Conservation (phyloP, 2,113 vertebrate genomes). For the Phalacrocorax pelagicus region DNA sequence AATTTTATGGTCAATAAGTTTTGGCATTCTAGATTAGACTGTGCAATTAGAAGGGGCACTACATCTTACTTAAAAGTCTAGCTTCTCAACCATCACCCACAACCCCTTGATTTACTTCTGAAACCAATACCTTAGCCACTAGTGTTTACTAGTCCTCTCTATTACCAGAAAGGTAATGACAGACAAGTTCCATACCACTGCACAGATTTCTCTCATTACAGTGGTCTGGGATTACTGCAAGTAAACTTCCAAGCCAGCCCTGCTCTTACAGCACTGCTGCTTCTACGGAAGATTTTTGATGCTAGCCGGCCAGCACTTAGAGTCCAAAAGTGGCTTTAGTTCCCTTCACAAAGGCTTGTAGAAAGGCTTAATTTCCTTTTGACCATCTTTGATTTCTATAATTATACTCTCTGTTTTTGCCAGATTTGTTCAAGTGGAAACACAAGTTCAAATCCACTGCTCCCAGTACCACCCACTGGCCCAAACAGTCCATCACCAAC, state of each 20-base stretch:
- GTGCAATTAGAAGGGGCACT: neutral
- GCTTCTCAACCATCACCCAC: neutral
- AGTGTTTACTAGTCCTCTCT: neutral
- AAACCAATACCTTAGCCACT: neutral
- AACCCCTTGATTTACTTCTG: neutral
- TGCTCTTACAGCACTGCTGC: neutral
- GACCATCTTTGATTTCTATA: neutral
- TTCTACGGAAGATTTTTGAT: neutral
- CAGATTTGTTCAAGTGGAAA: neutral
- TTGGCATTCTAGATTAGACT: neutral
- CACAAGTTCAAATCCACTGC: neutral
- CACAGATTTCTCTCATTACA: neutral
- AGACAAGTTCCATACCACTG: neutral
- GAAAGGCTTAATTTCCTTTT: neutral
- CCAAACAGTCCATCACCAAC: neutral
- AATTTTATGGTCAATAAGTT: neutral
- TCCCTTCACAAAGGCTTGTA: neutral
- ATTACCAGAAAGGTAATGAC: neutral
- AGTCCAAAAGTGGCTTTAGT: neutral
- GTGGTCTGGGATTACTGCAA: neutral
- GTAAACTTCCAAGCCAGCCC: neutral
- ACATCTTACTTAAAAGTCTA: neutral
- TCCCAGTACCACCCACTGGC: neutral
- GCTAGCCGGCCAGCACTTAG: neutral
- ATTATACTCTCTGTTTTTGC: neutral